Conservation (phyloP, 2,797 vertebrate genomes). For the Scomberomorus guttatus region DNA sequence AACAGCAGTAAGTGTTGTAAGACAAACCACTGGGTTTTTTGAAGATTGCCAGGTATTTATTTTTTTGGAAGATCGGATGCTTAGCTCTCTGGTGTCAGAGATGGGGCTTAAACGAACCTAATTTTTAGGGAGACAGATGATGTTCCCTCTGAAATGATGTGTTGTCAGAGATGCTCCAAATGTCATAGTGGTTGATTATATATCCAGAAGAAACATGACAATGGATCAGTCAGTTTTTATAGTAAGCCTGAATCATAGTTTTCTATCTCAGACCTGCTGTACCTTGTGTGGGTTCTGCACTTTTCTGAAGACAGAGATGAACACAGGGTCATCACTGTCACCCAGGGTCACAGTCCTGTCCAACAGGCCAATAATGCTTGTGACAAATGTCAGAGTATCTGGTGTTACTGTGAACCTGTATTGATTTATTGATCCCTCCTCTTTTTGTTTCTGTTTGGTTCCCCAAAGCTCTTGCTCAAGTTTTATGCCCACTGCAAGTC, state of each 20-base stretch:
- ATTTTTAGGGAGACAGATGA: neutral
- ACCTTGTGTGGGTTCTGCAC: constrained; percentile 31
- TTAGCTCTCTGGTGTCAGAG: neutral
- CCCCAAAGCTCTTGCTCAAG: constrained; percentile 53
- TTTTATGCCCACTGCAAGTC: constrained; percentile 74
- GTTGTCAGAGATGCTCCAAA: neutral
- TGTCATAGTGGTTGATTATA: neutral
- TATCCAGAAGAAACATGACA: neutral
- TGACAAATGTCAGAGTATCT: constrained; percentile 77
- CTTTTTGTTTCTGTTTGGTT: constrained; percentile 78
- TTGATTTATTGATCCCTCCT: constrained; percentile 81
- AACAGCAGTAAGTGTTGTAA: no score
- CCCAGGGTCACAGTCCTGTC: constrained; percentile 65
- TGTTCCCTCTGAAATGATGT: neutral
- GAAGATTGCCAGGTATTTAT: no score
- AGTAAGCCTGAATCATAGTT: constrained; percentile 5
- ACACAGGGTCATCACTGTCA: constrained; percentile 53
- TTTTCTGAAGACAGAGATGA: constrained; percentile 47
- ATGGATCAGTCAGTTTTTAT: constrained; percentile 5
- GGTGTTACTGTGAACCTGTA: constrained; percentile 67
- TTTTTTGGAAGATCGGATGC: neutral
- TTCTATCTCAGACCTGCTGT: constrained; percentile 14
- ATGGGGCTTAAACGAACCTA: neutral
- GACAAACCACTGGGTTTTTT: no score
- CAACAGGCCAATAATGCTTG: constrained; percentile 65